phyloP scores from a whole-genome alignment of 2,888 invertebrate genomes.

The Rhogogaster chlorosoma region DNA sequence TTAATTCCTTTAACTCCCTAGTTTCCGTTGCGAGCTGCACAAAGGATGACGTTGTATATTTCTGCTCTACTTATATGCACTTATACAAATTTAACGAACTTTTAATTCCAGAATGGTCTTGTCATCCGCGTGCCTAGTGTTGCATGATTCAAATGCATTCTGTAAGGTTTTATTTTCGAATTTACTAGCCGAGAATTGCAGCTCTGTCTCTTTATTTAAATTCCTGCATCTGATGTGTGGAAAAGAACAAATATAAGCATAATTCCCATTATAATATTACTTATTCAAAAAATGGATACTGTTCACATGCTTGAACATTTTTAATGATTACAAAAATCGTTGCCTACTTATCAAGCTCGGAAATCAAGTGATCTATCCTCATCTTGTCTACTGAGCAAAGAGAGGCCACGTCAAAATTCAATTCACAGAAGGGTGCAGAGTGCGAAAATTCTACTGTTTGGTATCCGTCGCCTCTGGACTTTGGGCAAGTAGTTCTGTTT shows the following conservation, averaged over 20 bases:
- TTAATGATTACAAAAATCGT: not conserved
- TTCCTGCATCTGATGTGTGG: slow-evolving; percentile 59
- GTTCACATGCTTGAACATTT: not conserved
- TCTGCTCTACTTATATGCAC: not conserved
- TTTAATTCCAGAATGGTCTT: slow-evolving; percentile 58
- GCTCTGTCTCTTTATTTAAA: slow-evolving; percentile 60
- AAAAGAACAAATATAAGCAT: not conserved
- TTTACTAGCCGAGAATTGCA: slow-evolving; percentile 59
- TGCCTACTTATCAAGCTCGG: slow-evolving; percentile 28
- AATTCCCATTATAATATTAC: not conserved
- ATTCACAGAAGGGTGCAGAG: not conserved
- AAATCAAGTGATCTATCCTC: slow-evolving; percentile 39
- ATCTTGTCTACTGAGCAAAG: slow-evolving; percentile 44
- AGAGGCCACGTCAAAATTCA: not conserved
- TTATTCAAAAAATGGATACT: not conserved
- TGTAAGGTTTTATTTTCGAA: slow-evolving; percentile 61
- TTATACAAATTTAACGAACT: slow-evolving; percentile 43
- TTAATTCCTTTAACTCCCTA: slow-evolving; percentile 59
- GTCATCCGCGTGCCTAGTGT: slow-evolving; percentile 59
- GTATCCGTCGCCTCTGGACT: slow-evolving; percentile 31
- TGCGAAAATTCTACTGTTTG: not conserved
- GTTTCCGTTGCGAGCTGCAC: slow-evolving; percentile 59
- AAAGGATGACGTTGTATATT: not conserved
- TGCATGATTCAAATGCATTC: slow-evolving; percentile 57
- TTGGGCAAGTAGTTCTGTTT: not conserved